phyloP scores from a whole-genome alignment of 2,797 vertebrate species.

The Centropyge bicolor region DNA sequence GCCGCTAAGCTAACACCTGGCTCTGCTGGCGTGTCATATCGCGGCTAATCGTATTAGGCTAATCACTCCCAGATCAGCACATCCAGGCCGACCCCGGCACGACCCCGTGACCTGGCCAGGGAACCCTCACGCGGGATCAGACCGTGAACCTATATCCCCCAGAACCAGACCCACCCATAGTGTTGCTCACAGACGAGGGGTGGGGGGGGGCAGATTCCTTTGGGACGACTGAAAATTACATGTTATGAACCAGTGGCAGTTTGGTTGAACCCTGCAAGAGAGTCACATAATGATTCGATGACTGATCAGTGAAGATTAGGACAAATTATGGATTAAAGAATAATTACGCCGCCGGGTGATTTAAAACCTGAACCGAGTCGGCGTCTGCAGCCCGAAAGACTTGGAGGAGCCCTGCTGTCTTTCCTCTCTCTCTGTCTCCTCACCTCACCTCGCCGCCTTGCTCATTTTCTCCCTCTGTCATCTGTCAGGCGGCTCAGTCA shows the following conservation, averaged over 20 bases:
- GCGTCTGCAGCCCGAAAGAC: constrained; percentile 14
- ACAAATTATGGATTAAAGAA: constrained; percentile 26
- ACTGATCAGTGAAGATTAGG: constrained; percentile 14
- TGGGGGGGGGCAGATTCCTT: constrained; percentile 40
- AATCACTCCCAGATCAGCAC: constrained; percentile 80
- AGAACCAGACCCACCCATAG: constrained; percentile 59
- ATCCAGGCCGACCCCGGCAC: constrained; percentile 62
- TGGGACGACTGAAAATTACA: constrained; percentile 27
- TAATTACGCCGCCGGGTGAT: constrained; percentile 3
- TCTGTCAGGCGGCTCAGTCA: constrained; percentile 72
- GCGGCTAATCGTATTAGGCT: constrained; percentile 75
- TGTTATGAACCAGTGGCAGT: constrained; percentile 54
- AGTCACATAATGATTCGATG: constrained; percentile 9
- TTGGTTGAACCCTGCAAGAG: constrained; percentile 45
- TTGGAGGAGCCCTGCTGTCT: constrained; percentile 12
- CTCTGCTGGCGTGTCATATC: constrained; percentile 74
- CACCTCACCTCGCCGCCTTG: constrained; percentile 61
- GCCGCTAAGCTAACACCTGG: constrained; percentile 70
- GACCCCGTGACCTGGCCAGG: constrained; percentile 68
- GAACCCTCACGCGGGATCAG: constrained; percentile 68
- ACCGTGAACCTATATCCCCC: constrained; percentile 61
- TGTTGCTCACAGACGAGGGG: constrained; percentile 3
- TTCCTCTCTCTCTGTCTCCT: constrained; percentile 41
- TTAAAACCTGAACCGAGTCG: background rate
- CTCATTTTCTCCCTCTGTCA: constrained; percentile 58